These are phyloP conservation scores for Sebastes taczanowskii DNA, from an alignment of 2,797 vertebrate genomes.

Conservation along the genomic window DNA sequence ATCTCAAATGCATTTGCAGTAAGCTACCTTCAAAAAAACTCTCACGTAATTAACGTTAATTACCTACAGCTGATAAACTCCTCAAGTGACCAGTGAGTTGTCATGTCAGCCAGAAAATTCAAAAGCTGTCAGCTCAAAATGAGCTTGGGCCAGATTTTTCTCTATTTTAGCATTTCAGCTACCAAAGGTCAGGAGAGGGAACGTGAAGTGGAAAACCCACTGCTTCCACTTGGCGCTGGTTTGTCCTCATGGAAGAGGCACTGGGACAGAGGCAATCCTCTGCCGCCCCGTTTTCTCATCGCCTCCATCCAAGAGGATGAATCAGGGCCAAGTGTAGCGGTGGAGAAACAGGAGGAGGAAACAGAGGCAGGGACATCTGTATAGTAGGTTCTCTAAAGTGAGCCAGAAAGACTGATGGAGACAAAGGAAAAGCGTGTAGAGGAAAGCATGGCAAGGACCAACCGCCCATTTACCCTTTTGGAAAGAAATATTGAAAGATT, in stretches of 20 bases:
- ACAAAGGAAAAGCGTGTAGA: background rate
- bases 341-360: conserved; percentile 59
- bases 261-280: conserved; percentile 53
- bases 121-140: conserved; percentile 10
- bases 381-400: conserved; percentile 13
- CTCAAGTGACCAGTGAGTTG: background rate
- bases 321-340: conserved; percentile 52
- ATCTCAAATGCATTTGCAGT: background rate
- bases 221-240: conserved; percentile 51
- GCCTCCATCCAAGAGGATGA: conserved; percentile 44
- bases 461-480: background rate
- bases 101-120: background rate
- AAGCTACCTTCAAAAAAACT: background rate
- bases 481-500: background rate
- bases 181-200: conserved; percentile 42
- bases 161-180: conserved; percentile 15
- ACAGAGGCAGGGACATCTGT: conserved; percentile 53
- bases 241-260: conserved; percentile 41
- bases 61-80: background rate
- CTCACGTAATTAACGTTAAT: background rate
- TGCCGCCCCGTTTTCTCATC: conserved; percentile 44
- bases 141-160: background rate
- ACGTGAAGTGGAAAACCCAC: conserved; percentile 52
- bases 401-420: conserved; percentile 35
- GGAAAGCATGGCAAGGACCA: background rate